Conservation (phyloP, 1,140 invertebrate species). For the Drosophila gunungcola region DNA sequence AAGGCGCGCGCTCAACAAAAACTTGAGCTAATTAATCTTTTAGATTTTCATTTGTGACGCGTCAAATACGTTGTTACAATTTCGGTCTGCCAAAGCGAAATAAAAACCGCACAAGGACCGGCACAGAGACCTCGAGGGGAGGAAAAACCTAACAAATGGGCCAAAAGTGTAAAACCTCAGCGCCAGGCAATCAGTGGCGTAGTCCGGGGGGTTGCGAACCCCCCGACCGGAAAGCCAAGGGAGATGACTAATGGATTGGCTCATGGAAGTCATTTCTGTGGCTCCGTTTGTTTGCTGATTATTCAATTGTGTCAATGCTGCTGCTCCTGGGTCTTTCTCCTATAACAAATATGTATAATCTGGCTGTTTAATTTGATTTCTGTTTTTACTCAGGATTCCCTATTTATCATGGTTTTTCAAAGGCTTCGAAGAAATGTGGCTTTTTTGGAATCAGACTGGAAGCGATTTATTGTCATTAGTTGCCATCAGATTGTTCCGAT, state of each 20-base stretch:
- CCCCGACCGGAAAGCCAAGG: conserved; percentile 16
- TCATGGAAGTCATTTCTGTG: conserved; percentile 53
- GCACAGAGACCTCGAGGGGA: conserved; percentile 8
- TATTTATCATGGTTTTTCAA: conserved; percentile 31
- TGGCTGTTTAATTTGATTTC: conserved; percentile 48
- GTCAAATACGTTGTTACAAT: conserved; percentile 78
- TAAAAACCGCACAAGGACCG: conserved; percentile 66
- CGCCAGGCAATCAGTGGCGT: conserved; percentile 62
- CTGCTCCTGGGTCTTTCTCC: conserved; percentile 5
- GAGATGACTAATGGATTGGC: conserved; percentile 76
- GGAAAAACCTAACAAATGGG: conserved; percentile 69
- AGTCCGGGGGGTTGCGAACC: conserved; percentile 32
- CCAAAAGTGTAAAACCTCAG: conserved; percentile 80
- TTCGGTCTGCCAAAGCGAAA: conserved; percentile 75
- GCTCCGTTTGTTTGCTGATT: conserved; percentile 59
- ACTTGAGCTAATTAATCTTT: conserved; percentile 83
- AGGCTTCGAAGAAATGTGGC: conserved; percentile 5
- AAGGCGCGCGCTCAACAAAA: conserved; percentile 56
- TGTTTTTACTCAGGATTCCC: conserved; percentile 22
- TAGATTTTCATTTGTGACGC: conserved; percentile 83
- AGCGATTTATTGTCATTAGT: conserved; percentile 42
- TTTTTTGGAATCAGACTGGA: conserved; percentile 12
- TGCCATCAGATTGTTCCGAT: conserved; percentile 6
- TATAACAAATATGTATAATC: conserved; percentile 52
- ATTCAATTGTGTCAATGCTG: conserved; percentile 51